Conservation (phyloP, 1,140 invertebrate genomes). For the Brachionus plicatilis region DNA sequence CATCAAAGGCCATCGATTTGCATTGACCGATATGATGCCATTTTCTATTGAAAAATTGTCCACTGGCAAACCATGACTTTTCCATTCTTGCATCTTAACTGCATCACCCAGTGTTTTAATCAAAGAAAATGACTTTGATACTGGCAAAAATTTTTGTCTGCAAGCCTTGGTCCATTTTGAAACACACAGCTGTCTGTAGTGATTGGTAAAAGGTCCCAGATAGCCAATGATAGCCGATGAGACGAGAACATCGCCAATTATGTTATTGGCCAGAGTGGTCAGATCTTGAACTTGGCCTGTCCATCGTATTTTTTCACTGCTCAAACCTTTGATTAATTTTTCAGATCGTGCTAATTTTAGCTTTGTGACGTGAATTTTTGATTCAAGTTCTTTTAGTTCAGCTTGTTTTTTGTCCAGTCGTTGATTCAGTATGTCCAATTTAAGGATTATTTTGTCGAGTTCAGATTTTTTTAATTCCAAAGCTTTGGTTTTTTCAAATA, state of each 20-base stretch:
- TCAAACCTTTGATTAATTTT: slow-evolving; percentile 54
- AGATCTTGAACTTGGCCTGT: slow-evolving; percentile 53
- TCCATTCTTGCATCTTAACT: slow-evolving; percentile 55
- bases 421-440: slow-evolving; percentile 50
- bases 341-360: slow-evolving; percentile 54
- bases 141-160: slow-evolving; percentile 49
- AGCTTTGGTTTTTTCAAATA: slow-evolving; percentile 50
- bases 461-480: slow-evolving; percentile 51
- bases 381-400: slow-evolving; percentile 58
- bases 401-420: slow-evolving; percentile 51
- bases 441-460: slow-evolving; percentile 51
- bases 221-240: slow-evolving; percentile 55
- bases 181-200: slow-evolving; percentile 52
- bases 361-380: slow-evolving; percentile 54
- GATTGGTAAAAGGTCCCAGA: slow-evolving; percentile 53
- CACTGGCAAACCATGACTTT: slow-evolving; percentile 54
- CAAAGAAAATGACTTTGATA: slow-evolving; percentile 52
- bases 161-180: slow-evolving; percentile 52
- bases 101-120: slow-evolving; percentile 52
- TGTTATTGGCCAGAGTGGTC: slow-evolving; percentile 51
- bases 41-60: slow-evolving; percentile 57
- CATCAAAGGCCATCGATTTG: slow-evolving; percentile 56
- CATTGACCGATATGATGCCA: slow-evolving; percentile 52
- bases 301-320: slow-evolving; percentile 56
- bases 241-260: slow-evolving; percentile 55